Evolutionary conservation across 2,797 vertebrate species (phyloP), one percentile per base, ranked within the genome.

Genomic region (Spinus olivaceus): DNA sequence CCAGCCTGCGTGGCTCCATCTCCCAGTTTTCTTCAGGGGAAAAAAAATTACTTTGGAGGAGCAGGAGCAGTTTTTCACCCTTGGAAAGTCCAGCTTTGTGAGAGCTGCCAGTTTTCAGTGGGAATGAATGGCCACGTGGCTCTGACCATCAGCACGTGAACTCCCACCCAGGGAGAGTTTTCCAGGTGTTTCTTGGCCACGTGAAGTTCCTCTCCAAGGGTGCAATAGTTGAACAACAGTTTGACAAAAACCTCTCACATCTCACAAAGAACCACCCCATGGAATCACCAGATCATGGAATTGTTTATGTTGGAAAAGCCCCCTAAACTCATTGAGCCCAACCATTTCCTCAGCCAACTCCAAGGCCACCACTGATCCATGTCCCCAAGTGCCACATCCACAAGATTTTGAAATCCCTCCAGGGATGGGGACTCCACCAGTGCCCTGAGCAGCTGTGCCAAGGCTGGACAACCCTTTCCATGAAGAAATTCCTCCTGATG

Each of bases 401-500:
- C 24, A 39, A 3, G 24, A 17, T 14, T 51, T 50, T 37, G 8
- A 30, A 64, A 37, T 65, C n/a, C 7, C 44, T 57, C 6, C 37
- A 28, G n/a, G 57, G 3, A 4, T 50, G 42, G 22, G 32, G 32
- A 14, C 42, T n/a, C 42, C 57, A 49, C 7, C 32, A 20, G 2
- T 19, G 12, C 21, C 22, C 51, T 65, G 51, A 2, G 42, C 30
- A 63, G 21, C 50, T 56, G 42, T 83, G 51, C 14, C 23, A 50
- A 0, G 22, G 42, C 14, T n/a, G 19, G 25, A 37, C 10, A n/a
- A 0, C 6, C 15, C 15, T 50, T 50, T 17, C 32, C 15, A 28
- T 6, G 44, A 1, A 14, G 42, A n/a, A 64, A 44, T 71, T 10
- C 16, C 7, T 27, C 32, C n/a, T 27, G 3, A 4, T 50, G 1